Evolutionary conservation across 2,888 invertebrate species (phyloP).

Genomic region (Diplolepis rosae): DNA sequence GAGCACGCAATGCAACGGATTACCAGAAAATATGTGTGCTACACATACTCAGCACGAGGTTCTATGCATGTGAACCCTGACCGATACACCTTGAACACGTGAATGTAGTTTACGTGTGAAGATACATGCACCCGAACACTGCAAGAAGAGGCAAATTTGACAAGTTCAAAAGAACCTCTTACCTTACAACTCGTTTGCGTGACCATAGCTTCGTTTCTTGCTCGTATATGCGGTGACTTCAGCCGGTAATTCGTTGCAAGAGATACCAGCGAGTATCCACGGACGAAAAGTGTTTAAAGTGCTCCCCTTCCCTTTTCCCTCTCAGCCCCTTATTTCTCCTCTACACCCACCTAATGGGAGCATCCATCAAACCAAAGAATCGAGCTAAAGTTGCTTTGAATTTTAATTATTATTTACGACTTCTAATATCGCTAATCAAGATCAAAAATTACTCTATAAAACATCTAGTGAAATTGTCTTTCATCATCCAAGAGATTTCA

Average conservation of each 20-base stretch:
- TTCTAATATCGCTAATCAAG: conserved; percentile 25
- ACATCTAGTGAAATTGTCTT: background rate
- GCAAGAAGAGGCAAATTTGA: conserved; percentile 19
- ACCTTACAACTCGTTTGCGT: conserved; percentile 34
- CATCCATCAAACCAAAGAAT: conserved; percentile 29
- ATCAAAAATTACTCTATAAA: background rate
- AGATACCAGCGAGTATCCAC: conserved; percentile 10
- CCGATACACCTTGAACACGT: conserved; percentile 22
- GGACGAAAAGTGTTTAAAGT: conserved; percentile 29
- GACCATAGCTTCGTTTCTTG: conserved; percentile 16
- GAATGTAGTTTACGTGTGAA: background rate
- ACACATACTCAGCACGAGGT: conserved; percentile 32
- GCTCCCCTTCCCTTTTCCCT: background rate
- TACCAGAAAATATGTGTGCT: conserved; percentile 53
- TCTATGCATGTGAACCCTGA: conserved; percentile 10
- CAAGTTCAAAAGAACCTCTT: conserved; percentile 29
- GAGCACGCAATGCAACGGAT: conserved; percentile 70
- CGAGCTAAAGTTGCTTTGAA: conserved; percentile 12
- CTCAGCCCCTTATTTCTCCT: conserved; percentile 15
- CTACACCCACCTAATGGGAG: conserved; percentile 18
- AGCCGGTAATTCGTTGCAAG: conserved; percentile 17
- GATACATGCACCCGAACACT: background rate
- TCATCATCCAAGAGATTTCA: no score
- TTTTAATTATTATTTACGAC: conserved; percentile 27
- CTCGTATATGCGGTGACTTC: background rate